Evolutionary conservation across 1,140 invertebrate species (phyloP).

Genomic region (Platyura marginata): DNA sequence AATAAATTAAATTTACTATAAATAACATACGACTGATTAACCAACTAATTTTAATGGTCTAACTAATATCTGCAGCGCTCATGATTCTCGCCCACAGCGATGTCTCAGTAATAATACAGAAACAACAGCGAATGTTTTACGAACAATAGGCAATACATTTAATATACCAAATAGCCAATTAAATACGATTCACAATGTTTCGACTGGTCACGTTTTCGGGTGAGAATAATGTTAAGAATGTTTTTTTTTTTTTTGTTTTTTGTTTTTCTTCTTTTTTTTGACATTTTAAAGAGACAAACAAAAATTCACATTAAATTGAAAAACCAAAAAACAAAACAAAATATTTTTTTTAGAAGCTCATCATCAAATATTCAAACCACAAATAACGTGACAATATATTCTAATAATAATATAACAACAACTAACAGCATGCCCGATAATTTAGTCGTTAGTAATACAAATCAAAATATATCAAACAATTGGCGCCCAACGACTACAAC

Average conservation of each 20-base stretch:
- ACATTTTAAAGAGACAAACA: background rate
- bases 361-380: too few species aligned
- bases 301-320: too few species aligned
- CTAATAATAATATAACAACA: background rate
- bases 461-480: constrained; percentile 22
- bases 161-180: constrained; percentile 20
- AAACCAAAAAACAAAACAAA: too few species aligned
- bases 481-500: constrained; percentile 11
- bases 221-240: too few species aligned
- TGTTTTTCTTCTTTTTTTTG: background rate
- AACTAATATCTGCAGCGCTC: too few species aligned
- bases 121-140: constrained; percentile 21
- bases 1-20: too few species aligned
- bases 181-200: constrained; percentile 20
- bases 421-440: background rate
- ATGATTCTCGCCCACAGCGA: constrained; percentile 17
- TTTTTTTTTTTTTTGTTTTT: too few species aligned
- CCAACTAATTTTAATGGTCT: too few species aligned
- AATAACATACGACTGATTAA: too few species aligned
- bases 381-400: background rate
- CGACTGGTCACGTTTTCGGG: constrained; percentile 7
- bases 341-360: too few species aligned
- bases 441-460: background rate
- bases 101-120: constrained; percentile 6
- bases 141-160: constrained; percentile 23